These are phyloP conservation scores for Schrankia costaestrigalis DNA, from an alignment of 2,888 invertebrate species.

Conservation along the genomic window DNA sequence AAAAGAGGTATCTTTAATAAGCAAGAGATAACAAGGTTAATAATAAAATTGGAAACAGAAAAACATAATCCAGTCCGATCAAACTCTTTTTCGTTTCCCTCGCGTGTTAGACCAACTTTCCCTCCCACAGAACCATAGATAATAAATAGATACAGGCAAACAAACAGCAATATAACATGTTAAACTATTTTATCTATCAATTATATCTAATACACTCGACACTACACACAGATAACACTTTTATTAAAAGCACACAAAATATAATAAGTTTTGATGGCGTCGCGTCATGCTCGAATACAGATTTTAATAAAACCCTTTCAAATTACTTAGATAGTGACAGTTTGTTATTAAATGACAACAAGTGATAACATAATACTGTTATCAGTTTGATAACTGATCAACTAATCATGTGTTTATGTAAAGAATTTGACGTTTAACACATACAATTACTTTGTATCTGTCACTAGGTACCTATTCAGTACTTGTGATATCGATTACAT, in stretches of 20 bases:
- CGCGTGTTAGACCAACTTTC: too few species aligned
- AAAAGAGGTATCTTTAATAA: too few species aligned
- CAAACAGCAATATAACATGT: constrained; percentile 17
- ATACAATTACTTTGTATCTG: constrained; percentile 23
- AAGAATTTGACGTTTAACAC: constrained; percentile 30
- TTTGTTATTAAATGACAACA: constrained; percentile 38
- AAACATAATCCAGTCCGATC: too few species aligned
- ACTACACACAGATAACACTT: constrained; percentile 26
- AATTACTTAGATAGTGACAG: constrained; percentile 26
- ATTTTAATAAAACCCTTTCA: constrained; percentile 43
- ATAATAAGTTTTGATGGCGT: constrained; percentile 32
- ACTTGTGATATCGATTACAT: background rate
- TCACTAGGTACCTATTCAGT: constrained; percentile 7
- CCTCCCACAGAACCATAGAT: too few species aligned
- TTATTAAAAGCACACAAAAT: constrained; percentile 37
- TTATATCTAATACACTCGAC: constrained; percentile 28
- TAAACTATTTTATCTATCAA: constrained; percentile 19
- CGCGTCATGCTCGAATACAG: constrained; percentile 31
- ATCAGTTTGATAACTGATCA: constrained; percentile 37
- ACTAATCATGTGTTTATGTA: constrained; percentile 34
- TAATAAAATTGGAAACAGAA: too few species aligned
- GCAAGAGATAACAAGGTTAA: too few species aligned
- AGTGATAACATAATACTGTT: constrained; percentile 31
- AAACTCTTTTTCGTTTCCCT: too few species aligned
- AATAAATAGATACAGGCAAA: too few species aligned